phyloP scores from a whole-genome alignment of 2,113 vertebrate species.

The Centropristis striata region DNA sequence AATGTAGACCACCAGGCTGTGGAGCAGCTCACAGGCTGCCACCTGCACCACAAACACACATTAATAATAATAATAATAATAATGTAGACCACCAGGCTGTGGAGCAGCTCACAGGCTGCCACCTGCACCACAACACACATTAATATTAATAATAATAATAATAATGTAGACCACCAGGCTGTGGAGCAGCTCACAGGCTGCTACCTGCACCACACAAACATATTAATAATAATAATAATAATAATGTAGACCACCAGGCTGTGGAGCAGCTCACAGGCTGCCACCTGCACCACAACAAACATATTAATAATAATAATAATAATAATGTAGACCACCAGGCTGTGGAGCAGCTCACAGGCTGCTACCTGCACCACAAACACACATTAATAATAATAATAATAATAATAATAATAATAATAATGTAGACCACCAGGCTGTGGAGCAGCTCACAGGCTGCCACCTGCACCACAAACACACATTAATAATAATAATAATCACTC shows the following conservation, averaged over 20 bases:
- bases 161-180: constrained; percentile 93
- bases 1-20: constrained; percentile 93
- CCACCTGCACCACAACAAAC: constrained; percentile 85
- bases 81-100: constrained; percentile 93
- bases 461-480: constrained; percentile 71
- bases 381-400: background rate
- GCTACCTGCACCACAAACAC: constrained; percentile 85
- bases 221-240: background rate
- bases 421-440: constrained; percentile 92
- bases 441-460: constrained; percentile 95
- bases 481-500: background rate
- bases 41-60: constrained; percentile 82
- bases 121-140: constrained; percentile 82
- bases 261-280: constrained; percentile 95
- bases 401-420: no score
- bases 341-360: constrained; percentile 95
- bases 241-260: constrained; percentile 93
- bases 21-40: constrained; percentile 95
- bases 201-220: constrained; percentile 84
- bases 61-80: background rate
- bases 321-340: constrained; percentile 93
- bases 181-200: constrained; percentile 95
- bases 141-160: background rate
- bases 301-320: background rate
- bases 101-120: constrained; percentile 95